A percentile compares a stretch with the other conserved stretches of the same genome.
Evolutionary conservation across 2,113 vertebrate genomes (phyloP).

Genomic region (Guaruba guarouba): DNA sequence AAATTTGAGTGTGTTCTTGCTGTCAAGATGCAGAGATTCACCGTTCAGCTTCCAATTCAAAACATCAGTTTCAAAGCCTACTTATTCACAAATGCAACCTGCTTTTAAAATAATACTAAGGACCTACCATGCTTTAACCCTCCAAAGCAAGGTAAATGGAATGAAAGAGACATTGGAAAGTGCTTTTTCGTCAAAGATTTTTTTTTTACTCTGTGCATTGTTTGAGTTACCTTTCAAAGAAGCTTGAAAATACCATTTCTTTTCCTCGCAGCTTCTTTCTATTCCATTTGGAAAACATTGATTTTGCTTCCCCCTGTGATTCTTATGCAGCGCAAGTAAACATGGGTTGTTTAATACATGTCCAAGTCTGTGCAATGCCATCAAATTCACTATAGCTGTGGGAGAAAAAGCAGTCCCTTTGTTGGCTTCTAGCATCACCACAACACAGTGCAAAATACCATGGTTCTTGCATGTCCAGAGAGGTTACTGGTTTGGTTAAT

Average conservation of each 20-base stretch:
- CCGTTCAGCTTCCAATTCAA: background rate
- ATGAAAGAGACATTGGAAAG: background rate
- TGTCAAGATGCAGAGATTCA: background rate
- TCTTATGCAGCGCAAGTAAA: slow-evolving; percentile 60
- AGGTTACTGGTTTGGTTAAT: background rate
- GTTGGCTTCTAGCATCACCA: background rate
- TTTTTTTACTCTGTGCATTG: background rate
- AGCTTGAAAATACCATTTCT: slow-evolving; percentile 53
- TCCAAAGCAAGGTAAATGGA: slow-evolving; percentile 1
- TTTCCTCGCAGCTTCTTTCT: slow-evolving; percentile 38
- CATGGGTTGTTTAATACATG: slow-evolving; percentile 61
- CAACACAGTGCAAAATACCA: background rate
- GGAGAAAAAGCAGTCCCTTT: background rate
- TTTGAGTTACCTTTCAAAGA: slow-evolving; percentile 61
- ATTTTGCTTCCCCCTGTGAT: slow-evolving; percentile 43
- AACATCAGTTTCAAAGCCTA: background rate
- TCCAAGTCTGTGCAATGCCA: slow-evolving; percentile 38
- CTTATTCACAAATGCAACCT: background rate
- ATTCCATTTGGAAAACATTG: slow-evolving; percentile 64
- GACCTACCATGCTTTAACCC: background rate
- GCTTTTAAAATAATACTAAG: background rate
- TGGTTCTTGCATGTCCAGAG: background rate
- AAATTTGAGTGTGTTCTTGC: slow-evolving; percentile 24
- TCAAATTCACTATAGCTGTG: slow-evolving; percentile 40
- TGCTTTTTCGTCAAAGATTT: background rate